Evolutionary conservation across 2,113 vertebrate genomes (phyloP).

Genomic region (Lethenteron reissneri): DNA sequence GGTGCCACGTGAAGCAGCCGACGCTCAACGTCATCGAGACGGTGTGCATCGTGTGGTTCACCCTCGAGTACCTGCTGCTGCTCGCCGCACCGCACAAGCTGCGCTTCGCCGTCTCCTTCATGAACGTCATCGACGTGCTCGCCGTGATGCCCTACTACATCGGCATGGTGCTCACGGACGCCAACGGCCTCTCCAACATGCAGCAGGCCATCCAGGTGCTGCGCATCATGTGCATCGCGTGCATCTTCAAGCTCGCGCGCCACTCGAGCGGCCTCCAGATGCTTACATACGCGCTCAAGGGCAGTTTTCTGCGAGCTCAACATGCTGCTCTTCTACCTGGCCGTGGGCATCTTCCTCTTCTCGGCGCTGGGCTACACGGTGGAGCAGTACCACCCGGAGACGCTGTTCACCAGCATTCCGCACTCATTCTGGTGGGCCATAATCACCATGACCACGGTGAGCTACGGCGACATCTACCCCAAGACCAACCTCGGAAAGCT

Average conservation of each 20-base stretch:
- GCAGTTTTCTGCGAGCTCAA: slow-evolving; percentile 80
- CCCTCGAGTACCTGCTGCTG: slow-evolving; percentile 61
- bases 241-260: slow-evolving; percentile 81
- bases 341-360: slow-evolving; percentile 88
- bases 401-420: slow-evolving; percentile 86
- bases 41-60: slow-evolving; percentile 79
- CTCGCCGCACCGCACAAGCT: slow-evolving; percentile 62
- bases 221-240: slow-evolving; percentile 67
- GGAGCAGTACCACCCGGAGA: slow-evolving; percentile 83
- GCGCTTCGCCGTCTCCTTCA: slow-evolving; percentile 58
- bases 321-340: slow-evolving; percentile 81
- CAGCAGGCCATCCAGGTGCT: slow-evolving; percentile 82
- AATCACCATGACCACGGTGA: slow-evolving; percentile 95
- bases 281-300: slow-evolving; percentile 68
- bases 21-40: slow-evolving; percentile 70
- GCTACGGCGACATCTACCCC: slow-evolving; percentile 88
- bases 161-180: slow-evolving; percentile 49
- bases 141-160: slow-evolving; percentile 83
- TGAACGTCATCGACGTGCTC: slow-evolving; percentile 77
- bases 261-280: slow-evolving; percentile 81
- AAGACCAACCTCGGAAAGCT: slow-evolving; percentile 80
- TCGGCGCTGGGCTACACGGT: slow-evolving; percentile 80
- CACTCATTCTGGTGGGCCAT: slow-evolving; percentile 98
- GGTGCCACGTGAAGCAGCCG: slow-evolving; percentile 48
- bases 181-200: slow-evolving; percentile 71